Conservation (phyloP, 2,888 invertebrate genomes). For the Imbricaverruca yamaguchii region DNA sequence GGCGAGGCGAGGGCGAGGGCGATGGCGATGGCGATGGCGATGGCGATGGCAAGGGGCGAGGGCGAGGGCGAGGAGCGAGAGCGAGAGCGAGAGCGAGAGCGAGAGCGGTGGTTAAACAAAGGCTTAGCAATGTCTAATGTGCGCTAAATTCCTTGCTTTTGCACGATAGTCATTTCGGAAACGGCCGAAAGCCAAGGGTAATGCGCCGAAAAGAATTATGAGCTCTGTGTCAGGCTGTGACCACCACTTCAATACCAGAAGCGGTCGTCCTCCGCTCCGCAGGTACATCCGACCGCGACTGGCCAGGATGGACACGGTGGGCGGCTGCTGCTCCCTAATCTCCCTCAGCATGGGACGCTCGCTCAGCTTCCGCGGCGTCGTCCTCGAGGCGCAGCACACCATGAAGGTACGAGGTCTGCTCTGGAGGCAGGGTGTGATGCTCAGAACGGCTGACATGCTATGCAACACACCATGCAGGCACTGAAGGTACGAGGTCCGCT, state of each 20-base stretch:
- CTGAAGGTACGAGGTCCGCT: too few species aligned
- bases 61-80: neutral
- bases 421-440: too few species aligned
- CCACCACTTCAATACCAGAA: neutral
- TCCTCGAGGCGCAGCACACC: neutral
- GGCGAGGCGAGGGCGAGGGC: neutral
- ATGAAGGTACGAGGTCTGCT: neutral
- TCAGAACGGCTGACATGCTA: too few species aligned
- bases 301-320: conserved; percentile 19
- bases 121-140: neutral
- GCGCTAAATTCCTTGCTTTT: too few species aligned
- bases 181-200: too few species aligned
- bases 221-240: too few species aligned
- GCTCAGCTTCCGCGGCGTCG: conserved; percentile 1
- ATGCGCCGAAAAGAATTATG: too few species aligned
- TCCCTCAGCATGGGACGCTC: conserved; percentile 20
- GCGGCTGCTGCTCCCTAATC: conserved; percentile 21
- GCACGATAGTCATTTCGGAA: too few species aligned
- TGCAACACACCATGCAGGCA: too few species aligned
- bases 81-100: neutral
- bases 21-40: conserved; percentile 21
- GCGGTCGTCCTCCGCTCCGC: neutral
- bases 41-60: conserved; percentile 4
- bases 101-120: neutral
- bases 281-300: neutral